A percentile compares a stretch with the other conserved stretches of the same genome.
phyloP scores from a whole-genome alignment of 92 coral and sea anemone species.

The Parazoanthus atlanticus region DNA sequence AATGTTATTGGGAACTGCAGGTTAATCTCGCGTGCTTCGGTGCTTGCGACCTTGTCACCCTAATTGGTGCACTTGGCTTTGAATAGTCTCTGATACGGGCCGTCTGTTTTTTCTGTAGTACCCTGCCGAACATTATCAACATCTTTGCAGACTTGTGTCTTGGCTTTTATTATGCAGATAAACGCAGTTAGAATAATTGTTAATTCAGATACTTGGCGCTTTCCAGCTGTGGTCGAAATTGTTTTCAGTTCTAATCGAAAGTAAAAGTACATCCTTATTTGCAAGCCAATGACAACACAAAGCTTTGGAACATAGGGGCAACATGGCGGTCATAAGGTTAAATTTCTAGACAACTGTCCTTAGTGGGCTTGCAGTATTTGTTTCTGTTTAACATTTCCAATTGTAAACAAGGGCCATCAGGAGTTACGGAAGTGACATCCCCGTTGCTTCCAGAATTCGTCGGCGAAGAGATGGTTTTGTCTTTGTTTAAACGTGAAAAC shows the following conservation, averaged over 20 bases:
- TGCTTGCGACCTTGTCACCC: slow-evolving; percentile 21
- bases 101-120: slow-evolving; percentile 26
- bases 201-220: slow-evolving; percentile 24
- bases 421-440: slow-evolving; percentile 1
- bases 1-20: background rate
- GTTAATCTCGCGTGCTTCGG: slow-evolving; percentile 41
- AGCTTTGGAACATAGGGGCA: background rate
- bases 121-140: slow-evolving; percentile 38
- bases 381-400: slow-evolving; percentile 35
- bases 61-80: slow-evolving; percentile 34
- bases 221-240: slow-evolving; percentile 36
- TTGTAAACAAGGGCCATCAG: slow-evolving; percentile 18
- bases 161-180: slow-evolving; percentile 44
- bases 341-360: slow-evolving; percentile 23
- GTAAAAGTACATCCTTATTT: slow-evolving; percentile 3
- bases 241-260: slow-evolving; percentile 35
- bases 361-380: slow-evolving; percentile 19
- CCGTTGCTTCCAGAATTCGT: background rate
- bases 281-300: background rate
- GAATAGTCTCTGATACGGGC: slow-evolving; percentile 35
- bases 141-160: slow-evolving; percentile 5
- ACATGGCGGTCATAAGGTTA: slow-evolving; percentile 33
- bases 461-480: background rate
- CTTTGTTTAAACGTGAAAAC: background rate
- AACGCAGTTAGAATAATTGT: slow-evolving; percentile 22